Evolutionary conservation across 2,797 vertebrate species (phyloP).

Genomic region (Parauchenoglanis ngamensis): DNA sequence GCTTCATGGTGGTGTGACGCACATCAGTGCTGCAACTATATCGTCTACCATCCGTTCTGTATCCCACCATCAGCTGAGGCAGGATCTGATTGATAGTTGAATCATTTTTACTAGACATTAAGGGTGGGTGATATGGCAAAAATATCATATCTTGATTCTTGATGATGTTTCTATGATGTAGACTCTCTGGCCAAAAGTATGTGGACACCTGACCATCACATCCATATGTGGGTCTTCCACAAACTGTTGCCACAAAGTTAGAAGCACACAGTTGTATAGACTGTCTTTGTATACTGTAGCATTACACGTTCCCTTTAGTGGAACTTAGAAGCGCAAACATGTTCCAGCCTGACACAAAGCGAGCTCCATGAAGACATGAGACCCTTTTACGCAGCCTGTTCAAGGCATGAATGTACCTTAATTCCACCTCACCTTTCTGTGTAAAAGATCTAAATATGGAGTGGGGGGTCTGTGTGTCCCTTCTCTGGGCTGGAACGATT

Average conservation of each 20-base stretch:
- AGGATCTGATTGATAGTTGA: background rate
- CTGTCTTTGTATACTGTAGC: background rate
- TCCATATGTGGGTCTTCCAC: too few relatives aligned
- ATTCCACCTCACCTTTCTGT: too few relatives aligned
- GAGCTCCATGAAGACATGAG: background rate
- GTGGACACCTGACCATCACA: background rate
- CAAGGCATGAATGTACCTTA: too few relatives aligned
- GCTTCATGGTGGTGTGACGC: background rate
- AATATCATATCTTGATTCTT: background rate
- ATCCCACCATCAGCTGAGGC: background rate
- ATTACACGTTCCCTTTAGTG: background rate
- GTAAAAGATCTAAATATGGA: too few relatives aligned
- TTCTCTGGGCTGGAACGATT: too few relatives aligned
- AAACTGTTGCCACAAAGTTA: too few relatives aligned
- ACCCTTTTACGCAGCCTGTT: too few relatives aligned
- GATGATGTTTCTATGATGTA: background rate
- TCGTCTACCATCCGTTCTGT: background rate
- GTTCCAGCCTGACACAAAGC: background rate
- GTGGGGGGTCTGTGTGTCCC: too few relatives aligned
- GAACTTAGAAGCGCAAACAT: background rate
- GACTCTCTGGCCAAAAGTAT: background rate
- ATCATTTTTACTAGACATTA: background rate
- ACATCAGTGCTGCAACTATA: background rate
- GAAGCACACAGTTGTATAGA: background rate
- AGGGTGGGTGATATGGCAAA: background rate